Base-by-base conservation (phyloP, 1,140 invertebrate genomes). In the Tribolium castaneum region DNA sequence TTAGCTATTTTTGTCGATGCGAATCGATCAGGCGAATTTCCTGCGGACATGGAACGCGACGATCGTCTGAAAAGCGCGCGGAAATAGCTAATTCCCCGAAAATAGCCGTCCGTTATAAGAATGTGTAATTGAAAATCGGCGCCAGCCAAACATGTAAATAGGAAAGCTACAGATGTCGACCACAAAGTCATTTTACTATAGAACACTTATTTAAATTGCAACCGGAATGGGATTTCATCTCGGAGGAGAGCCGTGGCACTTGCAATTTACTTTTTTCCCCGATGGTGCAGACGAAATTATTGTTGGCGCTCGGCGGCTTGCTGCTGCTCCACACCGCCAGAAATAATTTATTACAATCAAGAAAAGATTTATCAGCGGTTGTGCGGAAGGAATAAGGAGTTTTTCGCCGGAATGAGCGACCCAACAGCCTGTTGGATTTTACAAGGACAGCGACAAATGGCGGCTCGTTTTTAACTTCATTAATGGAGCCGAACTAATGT, bases 321-420 rank as follows among this genome's bases (percentile, higher is more conserved):
- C 54, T 59, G 10, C 16, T 59, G 52, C 52, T 54, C 12, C 5
- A 19, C 52, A 19, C 54, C 54, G 2, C n/a, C 59, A 66, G 25
- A 66, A 66, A 66, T 66, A 66, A 66, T 66, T 66, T 66, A 66
- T 66, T 66, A 66, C 59, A 66, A 66, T 66, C 25, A 66, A 66
- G 59, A 66, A 66, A 30, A 66, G 59, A 66, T 66, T 66, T 66
- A 66, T 66, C 59, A 66, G 59, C 14, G 54, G 14, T 59, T 16
- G 10, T 59, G 54, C 30, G 54, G 54, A 16, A 22, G 59, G 59
- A 35, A 66, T 35, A 14, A 66, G 30, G 30, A 66, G 59, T 52
- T 66, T 66, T 66, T 66, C 34, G n/a, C 12, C 14, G 25, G 30
- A 14, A 66, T 66, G 59, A 66, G 59, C 19, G 54, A 59, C 16